These are phyloP conservation scores for Zele albiditarsus DNA, from an alignment of 2,888 invertebrate species.

Conservation along the genomic window DNA sequence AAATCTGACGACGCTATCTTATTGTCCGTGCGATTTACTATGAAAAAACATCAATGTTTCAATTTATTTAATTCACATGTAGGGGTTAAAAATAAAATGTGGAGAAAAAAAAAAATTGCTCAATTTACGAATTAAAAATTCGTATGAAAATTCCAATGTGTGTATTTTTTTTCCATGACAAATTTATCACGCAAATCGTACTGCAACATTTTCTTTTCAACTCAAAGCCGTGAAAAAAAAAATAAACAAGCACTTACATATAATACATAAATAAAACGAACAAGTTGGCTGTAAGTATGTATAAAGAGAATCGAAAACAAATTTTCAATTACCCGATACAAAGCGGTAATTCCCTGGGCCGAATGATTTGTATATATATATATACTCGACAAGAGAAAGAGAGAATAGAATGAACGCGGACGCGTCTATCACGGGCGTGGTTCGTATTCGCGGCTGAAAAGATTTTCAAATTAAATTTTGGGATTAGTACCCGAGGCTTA, in stretches of 20 bases:
- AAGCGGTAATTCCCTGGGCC: conserved; percentile 70
- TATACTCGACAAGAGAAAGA: conserved; percentile 19
- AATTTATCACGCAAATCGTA: no score
- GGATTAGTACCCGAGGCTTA: conserved; percentile 71
- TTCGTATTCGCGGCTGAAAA: conserved; percentile 62
- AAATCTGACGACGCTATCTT: no score
- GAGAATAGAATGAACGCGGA: conserved; percentile 27
- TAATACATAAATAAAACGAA: background rate
- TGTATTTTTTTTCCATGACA: no score
- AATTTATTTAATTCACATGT: no score
- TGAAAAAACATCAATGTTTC: no score
- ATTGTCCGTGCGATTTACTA: no score
- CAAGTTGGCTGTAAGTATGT: background rate
- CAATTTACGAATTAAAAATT: no score
- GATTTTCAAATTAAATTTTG: conserved; percentile 73
- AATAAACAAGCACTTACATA: no score
- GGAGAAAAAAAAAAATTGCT: no score
- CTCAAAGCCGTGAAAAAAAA: background rate
- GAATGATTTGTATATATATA: conserved; percentile 58
- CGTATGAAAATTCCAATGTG: no score
- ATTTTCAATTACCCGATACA: conserved; percentile 72
- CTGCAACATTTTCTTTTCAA: no score
- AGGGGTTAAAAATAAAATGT: no score
- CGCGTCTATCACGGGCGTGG: conserved; percentile 37
- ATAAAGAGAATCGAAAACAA: conserved; percentile 53